These are phyloP conservation scores for Alfaro cultratus DNA, from an alignment of 2,797 vertebrate species.

Conservation along the genomic window DNA sequence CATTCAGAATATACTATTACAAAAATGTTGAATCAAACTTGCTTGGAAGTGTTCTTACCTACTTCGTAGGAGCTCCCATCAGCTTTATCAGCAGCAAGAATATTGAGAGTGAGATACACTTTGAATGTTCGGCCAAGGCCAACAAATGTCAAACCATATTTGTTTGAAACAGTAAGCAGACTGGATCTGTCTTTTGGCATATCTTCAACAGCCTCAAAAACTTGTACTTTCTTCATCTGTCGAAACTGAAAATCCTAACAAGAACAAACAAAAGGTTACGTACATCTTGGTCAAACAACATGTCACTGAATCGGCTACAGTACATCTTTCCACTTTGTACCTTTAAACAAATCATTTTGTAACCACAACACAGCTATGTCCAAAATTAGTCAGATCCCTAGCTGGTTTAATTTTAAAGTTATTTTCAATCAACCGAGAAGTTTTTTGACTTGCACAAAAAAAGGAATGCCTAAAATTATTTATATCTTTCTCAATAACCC, in stretches of 20 bases:
- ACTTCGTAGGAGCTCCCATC: slow-evolving; percentile 90
- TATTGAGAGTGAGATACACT: slow-evolving; percentile 85
- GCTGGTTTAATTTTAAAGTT: background rate
- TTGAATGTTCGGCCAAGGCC: slow-evolving; percentile 85
- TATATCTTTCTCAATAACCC: background rate
- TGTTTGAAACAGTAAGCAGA: slow-evolving; percentile 91
- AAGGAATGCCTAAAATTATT: background rate
- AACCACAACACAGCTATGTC: background rate
- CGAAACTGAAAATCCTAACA: slow-evolving; percentile 94
- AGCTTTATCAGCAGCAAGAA: slow-evolving; percentile 83
- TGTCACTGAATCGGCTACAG: background rate
- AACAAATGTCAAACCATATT: slow-evolving; percentile 89
- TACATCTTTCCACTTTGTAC: background rate
- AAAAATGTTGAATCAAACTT: background rate
- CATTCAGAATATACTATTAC: background rate
- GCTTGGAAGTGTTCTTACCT: slow-evolving; percentile 68
- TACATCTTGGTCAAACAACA: background rate
- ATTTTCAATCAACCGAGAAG: background rate
- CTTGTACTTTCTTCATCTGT: slow-evolving; percentile 91
- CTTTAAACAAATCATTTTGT: background rate
- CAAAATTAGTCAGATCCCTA: background rate
- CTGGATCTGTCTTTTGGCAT: slow-evolving; percentile 89
- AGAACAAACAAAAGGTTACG: slow-evolving; percentile 3
- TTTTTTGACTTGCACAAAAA: background rate
- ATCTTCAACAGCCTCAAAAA: slow-evolving; percentile 86